A percentile compares a stretch with the other conserved stretches of the same genome.
These are phyloP conservation scores for Bruchidius siliquastri DNA, from an alignment of 2,888 invertebrate species.

Conservation along the genomic window DNA sequence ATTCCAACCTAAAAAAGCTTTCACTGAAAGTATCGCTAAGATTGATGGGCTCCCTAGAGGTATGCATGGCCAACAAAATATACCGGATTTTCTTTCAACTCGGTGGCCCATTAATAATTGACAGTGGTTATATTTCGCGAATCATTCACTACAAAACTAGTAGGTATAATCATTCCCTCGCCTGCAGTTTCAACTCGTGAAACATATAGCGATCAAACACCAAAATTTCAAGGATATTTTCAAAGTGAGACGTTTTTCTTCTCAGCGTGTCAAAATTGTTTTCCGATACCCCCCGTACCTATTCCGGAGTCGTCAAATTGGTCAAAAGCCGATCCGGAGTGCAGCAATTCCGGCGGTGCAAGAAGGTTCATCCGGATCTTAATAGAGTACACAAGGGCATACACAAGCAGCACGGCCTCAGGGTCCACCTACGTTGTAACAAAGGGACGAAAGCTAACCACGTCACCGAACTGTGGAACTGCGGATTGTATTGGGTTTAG, in stretches of 20 bases:
- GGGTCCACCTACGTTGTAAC: background rate
- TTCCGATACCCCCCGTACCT: background rate
- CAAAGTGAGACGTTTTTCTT: too few species aligned
- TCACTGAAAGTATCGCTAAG: background rate
- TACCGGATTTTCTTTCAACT: background rate
- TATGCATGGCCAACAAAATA: background rate
- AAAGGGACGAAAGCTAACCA: background rate
- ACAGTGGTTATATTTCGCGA: background rate
- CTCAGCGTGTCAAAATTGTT: too few species aligned
- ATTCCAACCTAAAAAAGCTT: background rate
- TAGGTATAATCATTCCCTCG: too few species aligned
- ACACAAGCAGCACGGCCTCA: background rate
- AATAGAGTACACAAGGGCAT: background rate
- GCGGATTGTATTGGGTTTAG: background rate
- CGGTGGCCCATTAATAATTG: background rate
- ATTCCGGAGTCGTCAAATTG: background rate
- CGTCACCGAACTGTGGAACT: background rate
- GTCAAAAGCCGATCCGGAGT: background rate
- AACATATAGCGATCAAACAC: too few species aligned
- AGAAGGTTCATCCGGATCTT: background rate
- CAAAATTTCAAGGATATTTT: too few species aligned
- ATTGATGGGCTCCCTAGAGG: background rate
- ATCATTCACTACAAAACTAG: too few species aligned
- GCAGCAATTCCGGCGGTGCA: background rate
- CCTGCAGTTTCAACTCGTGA: too few species aligned